Percentiles rank a stretch among this genome's conserved stretches.
These are phyloP conservation scores for Microtus richardsoni DNA, from an alignment of 2,113 vertebrate species.

Conservation along the genomic window DNA sequence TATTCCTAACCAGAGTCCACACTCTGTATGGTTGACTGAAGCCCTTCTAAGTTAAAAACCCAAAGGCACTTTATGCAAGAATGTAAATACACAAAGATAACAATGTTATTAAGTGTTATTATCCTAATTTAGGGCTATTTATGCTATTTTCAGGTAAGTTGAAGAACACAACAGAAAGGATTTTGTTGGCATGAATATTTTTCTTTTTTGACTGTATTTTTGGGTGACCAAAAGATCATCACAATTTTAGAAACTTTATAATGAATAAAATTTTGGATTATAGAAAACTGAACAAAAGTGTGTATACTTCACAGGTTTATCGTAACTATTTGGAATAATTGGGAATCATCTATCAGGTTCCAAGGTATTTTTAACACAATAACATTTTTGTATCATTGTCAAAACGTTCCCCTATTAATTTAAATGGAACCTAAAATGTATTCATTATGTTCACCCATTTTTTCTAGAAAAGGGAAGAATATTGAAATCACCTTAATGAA, in stretches of 20 bases:
- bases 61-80: neutral
- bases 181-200: neutral
- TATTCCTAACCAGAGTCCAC: neutral
- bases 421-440: constrained; percentile 60
- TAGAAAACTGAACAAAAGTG: constrained; percentile 9
- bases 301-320: constrained; percentile 21
- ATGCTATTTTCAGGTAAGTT: neutral
- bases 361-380: constrained; percentile 35
- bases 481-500: neutral
- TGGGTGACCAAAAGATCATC: neutral
- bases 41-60: neutral
- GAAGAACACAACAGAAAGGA: neutral
- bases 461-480: constrained; percentile 34
- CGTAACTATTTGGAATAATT: constrained; percentile 30
- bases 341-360: neutral
- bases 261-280: constrained; percentile 32
- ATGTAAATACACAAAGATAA: neutral
- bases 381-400: neutral
- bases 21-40: neutral
- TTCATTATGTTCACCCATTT: constrained; percentile 42
- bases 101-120: neutral
- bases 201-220: neutral
- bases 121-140: neutral
- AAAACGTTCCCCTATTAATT: constrained; percentile 35
- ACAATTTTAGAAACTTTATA: neutral